Conservation (phyloP, 2,888 invertebrate genomes). For the Lacanobia oleracea region DNA sequence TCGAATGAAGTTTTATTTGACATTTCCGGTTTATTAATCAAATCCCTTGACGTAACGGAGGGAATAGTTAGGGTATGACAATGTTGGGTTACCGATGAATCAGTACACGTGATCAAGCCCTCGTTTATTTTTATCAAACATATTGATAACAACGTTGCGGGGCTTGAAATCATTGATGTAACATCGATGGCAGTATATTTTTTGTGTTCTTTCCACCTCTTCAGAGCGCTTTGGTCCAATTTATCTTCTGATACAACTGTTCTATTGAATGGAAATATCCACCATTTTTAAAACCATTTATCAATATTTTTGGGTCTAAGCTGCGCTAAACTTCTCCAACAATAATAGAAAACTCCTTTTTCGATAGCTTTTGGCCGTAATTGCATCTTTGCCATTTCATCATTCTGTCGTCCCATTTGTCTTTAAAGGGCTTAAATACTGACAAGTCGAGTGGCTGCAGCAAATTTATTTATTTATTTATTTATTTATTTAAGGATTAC, state of each 20-base stretch:
- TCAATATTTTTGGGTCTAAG: neutral
- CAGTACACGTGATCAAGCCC: no score
- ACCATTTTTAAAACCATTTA: conserved; percentile 5
- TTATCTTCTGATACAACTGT: conserved; percentile 3
- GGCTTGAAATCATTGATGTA: no score
- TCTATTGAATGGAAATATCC: conserved; percentile 6
- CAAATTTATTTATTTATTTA: no score
- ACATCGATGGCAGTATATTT: neutral
- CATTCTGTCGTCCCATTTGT: neutral
- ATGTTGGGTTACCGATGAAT: no score
- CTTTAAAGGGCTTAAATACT: conserved; percentile 10
- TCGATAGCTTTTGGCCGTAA: conserved; percentile 4
- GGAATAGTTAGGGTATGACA: no score
- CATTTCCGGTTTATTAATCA: no score
- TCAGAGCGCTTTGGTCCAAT: neutral
- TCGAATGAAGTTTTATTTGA: no score
- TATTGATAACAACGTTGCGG: no score
- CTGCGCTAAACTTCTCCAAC: conserved; percentile 10
- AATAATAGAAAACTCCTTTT: conserved; percentile 9
- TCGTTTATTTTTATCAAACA: no score
- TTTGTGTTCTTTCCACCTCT: neutral
- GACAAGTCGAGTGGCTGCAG: conserved; percentile 11
- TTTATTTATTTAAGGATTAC: no score
- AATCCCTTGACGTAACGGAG: no score
- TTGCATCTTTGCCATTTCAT: conserved; percentile 7